These are phyloP conservation scores for Drosophila pseudotakahashii DNA, from an alignment of 2,888 invertebrate species.

Conservation along the genomic window DNA sequence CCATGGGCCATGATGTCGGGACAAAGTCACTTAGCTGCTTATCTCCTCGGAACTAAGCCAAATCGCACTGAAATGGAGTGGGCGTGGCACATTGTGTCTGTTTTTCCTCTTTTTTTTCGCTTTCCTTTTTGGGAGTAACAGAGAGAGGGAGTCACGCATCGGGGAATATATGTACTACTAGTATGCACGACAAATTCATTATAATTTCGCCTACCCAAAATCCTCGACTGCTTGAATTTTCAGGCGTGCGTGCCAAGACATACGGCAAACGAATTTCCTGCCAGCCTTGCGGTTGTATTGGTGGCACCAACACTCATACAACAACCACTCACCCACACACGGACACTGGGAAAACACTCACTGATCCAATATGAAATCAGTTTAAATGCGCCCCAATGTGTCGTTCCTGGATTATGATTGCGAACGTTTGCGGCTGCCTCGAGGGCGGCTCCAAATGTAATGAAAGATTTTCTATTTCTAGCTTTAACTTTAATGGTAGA, in stretches of 20 bases:
- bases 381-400: constrained; percentile 80
- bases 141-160: constrained; percentile 45
- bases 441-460: constrained; percentile 30
- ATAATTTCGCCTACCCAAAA: constrained; percentile 55
- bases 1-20: constrained; percentile 45
- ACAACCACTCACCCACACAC: background rate
- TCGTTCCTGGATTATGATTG: constrained; percentile 72
- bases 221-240: constrained; percentile 55
- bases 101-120: background rate
- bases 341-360: constrained; percentile 6
- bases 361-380: constrained; percentile 65
- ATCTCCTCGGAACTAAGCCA: constrained; percentile 64
- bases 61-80: constrained; percentile 46
- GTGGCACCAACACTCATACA: constrained; percentile 18
- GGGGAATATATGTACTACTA: constrained; percentile 16
- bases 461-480: constrained; percentile 12
- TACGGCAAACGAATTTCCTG: constrained; percentile 61
- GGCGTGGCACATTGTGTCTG: constrained; percentile 24
- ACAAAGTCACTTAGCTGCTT: constrained; percentile 72
- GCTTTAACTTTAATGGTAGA: too few relatives aligned
- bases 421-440: constrained; percentile 45
- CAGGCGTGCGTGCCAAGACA: constrained; percentile 74
- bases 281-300: constrained; percentile 43
- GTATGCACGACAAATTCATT: constrained; percentile 77
- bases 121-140: constrained; percentile 7